Evolutionary conservation across 2,113 vertebrate species (phyloP).

Genomic region (mouse (Mus musculus)): DNA sequence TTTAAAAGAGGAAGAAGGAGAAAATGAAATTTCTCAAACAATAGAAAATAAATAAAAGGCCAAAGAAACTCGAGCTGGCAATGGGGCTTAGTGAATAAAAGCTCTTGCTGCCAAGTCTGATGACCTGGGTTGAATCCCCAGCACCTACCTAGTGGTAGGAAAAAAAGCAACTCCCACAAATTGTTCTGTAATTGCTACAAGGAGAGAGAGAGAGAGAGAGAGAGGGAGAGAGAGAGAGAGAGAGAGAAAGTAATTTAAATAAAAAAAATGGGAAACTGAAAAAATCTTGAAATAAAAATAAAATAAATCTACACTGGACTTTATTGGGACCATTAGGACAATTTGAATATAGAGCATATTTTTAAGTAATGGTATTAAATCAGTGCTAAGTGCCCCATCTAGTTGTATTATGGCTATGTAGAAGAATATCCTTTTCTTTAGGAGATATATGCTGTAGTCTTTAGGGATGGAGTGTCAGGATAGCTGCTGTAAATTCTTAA

Average conservation of each 20-base stretch:
- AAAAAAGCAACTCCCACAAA: not conserved
- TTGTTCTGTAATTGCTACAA: not conserved
- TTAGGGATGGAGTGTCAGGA: constrained; percentile 39
- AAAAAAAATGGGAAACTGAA: not conserved
- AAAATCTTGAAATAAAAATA: not conserved
- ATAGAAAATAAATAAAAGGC: not conserved
- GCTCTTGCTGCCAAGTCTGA: not conserved
- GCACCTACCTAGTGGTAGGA: not conserved
- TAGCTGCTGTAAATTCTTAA: constrained; percentile 37
- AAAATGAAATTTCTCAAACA: not conserved
- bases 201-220: not conserved
- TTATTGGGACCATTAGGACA: not conserved
- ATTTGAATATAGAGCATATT: constrained; percentile 30
- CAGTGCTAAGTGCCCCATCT: constrained; percentile 17
- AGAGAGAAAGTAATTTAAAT: not conserved
- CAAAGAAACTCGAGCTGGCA: not conserved
- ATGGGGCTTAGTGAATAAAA: not conserved
- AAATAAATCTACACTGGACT: not conserved
- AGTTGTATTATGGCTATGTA: not conserved
- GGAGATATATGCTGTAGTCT: not conserved
- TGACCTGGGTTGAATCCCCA: not conserved
- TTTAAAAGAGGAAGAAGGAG: not conserved
- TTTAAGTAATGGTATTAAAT: constrained; percentile 11
- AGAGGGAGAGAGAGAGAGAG: too few species aligned
- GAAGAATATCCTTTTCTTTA: constrained; percentile 34